A percentile compares a stretch with the other conserved stretches of the same genome.
phyloP scores from a whole-genome alignment of 2,113 vertebrate genomes.

The Chrysochloris asiatica region DNA sequence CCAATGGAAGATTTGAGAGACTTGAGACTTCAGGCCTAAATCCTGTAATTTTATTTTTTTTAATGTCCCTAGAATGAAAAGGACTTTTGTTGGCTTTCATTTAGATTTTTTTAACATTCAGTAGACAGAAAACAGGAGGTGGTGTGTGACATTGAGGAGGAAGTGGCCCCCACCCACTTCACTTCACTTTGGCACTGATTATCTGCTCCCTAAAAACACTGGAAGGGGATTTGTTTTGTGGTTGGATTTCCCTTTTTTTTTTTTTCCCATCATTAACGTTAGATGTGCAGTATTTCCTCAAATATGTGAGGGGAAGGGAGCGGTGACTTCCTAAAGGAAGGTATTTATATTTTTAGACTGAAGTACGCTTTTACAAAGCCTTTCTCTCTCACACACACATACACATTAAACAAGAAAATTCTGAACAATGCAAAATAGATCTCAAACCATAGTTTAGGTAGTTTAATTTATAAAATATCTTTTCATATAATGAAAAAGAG shows the following conservation, averaged over 20 bases:
- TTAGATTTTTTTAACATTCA: conserved; percentile 14
- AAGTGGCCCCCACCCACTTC: not conserved
- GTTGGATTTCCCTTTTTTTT: not conserved
- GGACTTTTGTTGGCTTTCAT: conserved; percentile 8
- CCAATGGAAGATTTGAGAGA: not conserved
- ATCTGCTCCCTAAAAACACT: not conserved
- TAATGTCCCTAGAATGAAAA: conserved; percentile 19
- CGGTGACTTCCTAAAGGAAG: conserved; percentile 76
- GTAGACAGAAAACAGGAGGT: not conserved
- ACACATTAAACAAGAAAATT: not conserved
- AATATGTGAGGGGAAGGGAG: conserved; percentile 76
- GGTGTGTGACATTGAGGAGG: not conserved
- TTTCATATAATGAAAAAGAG: not conserved
- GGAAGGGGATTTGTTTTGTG: conserved; percentile 28
- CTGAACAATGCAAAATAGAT: not conserved
- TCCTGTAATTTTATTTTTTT: not conserved
- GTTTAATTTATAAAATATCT: not conserved
- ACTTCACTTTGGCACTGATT: not conserved
- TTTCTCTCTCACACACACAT: not conserved
- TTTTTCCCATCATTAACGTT: not conserved
- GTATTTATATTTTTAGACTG: conserved; percentile 73
- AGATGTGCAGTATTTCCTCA: conserved; percentile 72
- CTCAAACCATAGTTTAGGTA: not conserved
- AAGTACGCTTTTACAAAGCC: conserved; percentile 47
- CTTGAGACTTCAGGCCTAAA: not conserved